Evolutionary conservation across 2,797 vertebrate genomes (phyloP).

Genomic region (Scleropages formosus): DNA sequence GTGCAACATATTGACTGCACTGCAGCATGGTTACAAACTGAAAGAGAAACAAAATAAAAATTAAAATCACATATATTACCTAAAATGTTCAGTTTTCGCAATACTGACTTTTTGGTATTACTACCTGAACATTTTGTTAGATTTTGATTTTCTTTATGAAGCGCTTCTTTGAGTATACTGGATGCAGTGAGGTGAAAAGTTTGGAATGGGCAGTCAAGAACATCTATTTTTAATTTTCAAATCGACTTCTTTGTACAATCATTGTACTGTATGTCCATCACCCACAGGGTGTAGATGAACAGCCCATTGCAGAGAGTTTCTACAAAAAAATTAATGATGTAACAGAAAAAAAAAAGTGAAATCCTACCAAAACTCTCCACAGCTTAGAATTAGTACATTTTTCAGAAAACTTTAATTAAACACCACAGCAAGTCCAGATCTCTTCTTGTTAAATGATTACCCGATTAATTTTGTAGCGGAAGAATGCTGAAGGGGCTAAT

Average conservation of each 20-base stretch:
- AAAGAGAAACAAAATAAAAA: no score
- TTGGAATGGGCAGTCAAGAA: not conserved
- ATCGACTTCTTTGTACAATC: not conserved
- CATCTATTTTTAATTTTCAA: not conserved
- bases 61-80: no score
- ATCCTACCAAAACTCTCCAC: conserved; percentile 1
- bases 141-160: not conserved
- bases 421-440: no score
- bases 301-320: conserved; percentile 29
- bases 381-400: not conserved
- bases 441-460: no score
- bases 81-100: no score
- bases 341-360: conserved; percentile 1
- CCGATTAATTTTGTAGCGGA: no score
- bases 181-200: not conserved
- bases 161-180: not conserved
- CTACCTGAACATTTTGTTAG: not conserved
- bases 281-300: conserved; percentile 12
- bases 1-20: no score
- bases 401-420: not conserved
- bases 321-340: conserved; percentile 28
- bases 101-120: not conserved
- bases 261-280: conserved; percentile 5
- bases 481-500: no score
- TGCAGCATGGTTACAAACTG: no score